Base-by-base conservation (phyloP, 2,888 invertebrate species). In the Eulithis testata region DNA sequence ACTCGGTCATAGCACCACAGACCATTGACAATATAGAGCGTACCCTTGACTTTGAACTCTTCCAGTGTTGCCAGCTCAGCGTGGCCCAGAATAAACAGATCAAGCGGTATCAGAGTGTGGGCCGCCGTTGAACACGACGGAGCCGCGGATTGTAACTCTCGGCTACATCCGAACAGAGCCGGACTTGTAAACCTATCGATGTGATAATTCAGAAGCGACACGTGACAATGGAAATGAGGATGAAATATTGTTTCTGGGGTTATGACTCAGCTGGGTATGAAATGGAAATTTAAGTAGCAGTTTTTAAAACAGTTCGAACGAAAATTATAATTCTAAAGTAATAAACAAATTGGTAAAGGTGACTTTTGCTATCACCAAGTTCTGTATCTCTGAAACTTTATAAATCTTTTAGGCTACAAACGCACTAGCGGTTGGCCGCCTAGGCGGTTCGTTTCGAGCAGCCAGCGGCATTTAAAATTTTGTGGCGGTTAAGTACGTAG, bases 91-190 rank as follows among this genome's bases (percentile, higher is more conserved):
- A 90, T 88, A 88, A 89, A 89, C 89, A 91, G 91, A 90, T 90
- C 90, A 90, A 80, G 80, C 82, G 77, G 83, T 89, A 89, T 88
- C 88, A 72, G 81, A 86, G 91, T 89, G 91, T 91, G 90, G 91
- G 91, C 85, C 82, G 90, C 80, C 78, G 80, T 72, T 82, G 86
- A 86, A 90, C 90, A 91, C 81, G 88, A 81, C 82, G 78, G 85
- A 74, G 77, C 79, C 85, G 82, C 83, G 79, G 84, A 85, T 85
- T 85, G 87, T 90, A 90, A 89, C 88, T 90, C 90, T 88, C 81
- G 77, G 73, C 76, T 78, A 83, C 82, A 83, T 78, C 73, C 67
- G 51, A 21, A 71, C 86, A 84, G 88, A 74, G 81, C 60, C 62
- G 80, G 60, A 87, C 66, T 86, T 60, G 67, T 67, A 63, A 53